Conservation (phyloP, 1,140 invertebrate species). For the Nasonia longicornis region DNA sequence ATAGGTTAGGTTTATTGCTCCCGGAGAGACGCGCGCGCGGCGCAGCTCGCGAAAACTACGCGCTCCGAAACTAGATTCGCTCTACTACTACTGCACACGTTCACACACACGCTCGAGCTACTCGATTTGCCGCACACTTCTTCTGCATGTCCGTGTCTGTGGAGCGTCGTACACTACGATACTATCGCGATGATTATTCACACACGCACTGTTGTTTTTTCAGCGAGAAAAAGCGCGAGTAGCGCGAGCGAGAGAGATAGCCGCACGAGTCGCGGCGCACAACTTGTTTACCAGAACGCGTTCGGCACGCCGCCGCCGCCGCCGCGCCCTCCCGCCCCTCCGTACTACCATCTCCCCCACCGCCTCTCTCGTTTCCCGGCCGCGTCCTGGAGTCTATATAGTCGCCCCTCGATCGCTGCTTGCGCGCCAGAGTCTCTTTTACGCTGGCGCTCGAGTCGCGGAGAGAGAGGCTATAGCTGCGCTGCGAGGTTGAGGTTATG, state of each 20-base stretch:
- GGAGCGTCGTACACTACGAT: neutral
- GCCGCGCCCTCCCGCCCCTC: constrained; percentile 54
- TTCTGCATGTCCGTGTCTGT: too few species aligned
- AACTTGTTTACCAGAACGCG: constrained; percentile 68
- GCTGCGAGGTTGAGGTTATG: neutral
- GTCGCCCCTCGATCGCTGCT: neutral
- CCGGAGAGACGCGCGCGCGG: neutral
- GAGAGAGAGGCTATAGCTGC: neutral
- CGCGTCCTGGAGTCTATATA: constrained; percentile 6
- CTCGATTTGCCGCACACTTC: neutral
- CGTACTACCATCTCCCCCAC: constrained; percentile 44
- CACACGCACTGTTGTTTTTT: neutral
- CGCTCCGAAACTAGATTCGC: neutral
- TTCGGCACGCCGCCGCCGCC: constrained; percentile 62
- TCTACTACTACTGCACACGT: neutral
- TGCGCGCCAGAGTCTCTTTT: constrained; percentile 1
- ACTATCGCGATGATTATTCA: neutral
- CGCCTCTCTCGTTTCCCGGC: constrained; percentile 23
- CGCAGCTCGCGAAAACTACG: neutral
- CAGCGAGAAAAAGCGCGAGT: constrained; percentile 27
- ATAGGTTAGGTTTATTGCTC: neutral
- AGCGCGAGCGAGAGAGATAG: constrained; percentile 21
- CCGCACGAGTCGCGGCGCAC: constrained; percentile 55
- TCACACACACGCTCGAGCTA: neutral
- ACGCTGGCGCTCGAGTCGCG: neutral